Evolutionary conservation across 2,113 vertebrate genomes (phyloP).

Genomic region (Scomber japonicus): DNA sequence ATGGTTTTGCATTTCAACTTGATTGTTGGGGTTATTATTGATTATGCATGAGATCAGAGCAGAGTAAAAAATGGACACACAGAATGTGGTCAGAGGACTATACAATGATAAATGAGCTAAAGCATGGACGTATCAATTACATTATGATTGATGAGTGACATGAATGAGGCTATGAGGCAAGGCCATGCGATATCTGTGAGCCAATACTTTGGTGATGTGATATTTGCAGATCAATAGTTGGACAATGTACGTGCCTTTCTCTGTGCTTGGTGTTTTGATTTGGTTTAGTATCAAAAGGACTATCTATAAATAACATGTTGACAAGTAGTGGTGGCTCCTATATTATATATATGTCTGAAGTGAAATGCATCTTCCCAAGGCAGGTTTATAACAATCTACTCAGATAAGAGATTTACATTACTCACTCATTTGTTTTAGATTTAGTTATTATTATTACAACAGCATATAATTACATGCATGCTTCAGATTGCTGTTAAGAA

Average conservation of each 20-base stretch:
- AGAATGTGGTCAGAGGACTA: slow-evolving; percentile 61
- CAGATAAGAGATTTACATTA: background rate
- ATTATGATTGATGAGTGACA: slow-evolving; percentile 60
- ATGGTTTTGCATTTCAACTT: slow-evolving; percentile 46
- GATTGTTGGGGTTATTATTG: slow-evolving; percentile 20
- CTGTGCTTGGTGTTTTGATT: slow-evolving; percentile 39
- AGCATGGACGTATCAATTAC: slow-evolving; percentile 51
- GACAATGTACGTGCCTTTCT: slow-evolving; percentile 45
- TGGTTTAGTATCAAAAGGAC: slow-evolving; percentile 37
- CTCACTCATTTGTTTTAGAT: slow-evolving; percentile 4
- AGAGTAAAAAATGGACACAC: slow-evolving; percentile 42
- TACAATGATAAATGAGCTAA: slow-evolving; percentile 56
- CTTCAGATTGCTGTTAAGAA: background rate
- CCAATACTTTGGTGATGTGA: slow-evolving; percentile 66
- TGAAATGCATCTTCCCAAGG: slow-evolving; percentile 8
- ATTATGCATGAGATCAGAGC: slow-evolving; percentile 48
- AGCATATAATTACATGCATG: slow-evolving; percentile 3
- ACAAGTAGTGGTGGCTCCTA: slow-evolving; percentile 27
- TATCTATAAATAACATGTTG: slow-evolving; percentile 55
- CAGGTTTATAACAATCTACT: slow-evolving; percentile 2
- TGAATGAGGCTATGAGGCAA: slow-evolving; percentile 47
- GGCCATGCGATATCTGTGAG: slow-evolving; percentile 65
- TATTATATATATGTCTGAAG: slow-evolving; percentile 42
- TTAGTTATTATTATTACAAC: slow-evolving; percentile 4
- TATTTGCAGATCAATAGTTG: slow-evolving; percentile 72